Evolutionary conservation across 2,113 vertebrate genomes (phyloP).

Genomic region (Semnornis frantzii): DNA sequence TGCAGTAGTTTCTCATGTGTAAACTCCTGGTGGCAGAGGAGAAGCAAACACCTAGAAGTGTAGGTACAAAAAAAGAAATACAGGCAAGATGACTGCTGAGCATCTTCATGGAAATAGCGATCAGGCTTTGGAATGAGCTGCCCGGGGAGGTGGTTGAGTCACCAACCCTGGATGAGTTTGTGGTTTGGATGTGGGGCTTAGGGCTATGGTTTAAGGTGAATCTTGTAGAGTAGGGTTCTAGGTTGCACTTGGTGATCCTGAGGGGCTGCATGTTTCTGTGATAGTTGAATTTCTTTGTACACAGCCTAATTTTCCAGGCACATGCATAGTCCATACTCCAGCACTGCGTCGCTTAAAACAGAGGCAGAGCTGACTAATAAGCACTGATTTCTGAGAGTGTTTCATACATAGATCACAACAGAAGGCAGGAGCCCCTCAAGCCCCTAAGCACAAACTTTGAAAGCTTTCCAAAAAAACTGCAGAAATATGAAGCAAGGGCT

Average conservation of each 20-base stretch:
- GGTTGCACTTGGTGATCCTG: too few relatives aligned
- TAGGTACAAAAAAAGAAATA: not conserved
- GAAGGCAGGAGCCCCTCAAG: not conserved
- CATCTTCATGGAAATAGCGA: not conserved
- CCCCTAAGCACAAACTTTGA: conserved; percentile 29
- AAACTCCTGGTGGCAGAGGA: not conserved
- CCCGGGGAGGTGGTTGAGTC: too few relatives aligned
- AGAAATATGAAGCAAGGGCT: conserved; percentile 22
- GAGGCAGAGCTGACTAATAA: not conserved
- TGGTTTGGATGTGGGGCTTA: too few relatives aligned
- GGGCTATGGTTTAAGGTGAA: too few relatives aligned
- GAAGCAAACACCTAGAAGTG: conserved; percentile 4
- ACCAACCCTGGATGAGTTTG: too few relatives aligned
- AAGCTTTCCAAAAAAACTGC: conserved; percentile 49
- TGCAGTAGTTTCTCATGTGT: not conserved
- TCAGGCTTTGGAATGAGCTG: too few relatives aligned
- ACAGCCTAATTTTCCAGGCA: not conserved
- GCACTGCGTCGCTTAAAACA: not conserved
- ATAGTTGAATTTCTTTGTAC: too few relatives aligned
- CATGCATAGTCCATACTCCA: not conserved
- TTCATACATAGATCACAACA: not conserved
- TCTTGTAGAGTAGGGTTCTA: too few relatives aligned
- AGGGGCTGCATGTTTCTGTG: too few relatives aligned
- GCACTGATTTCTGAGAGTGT: conserved; percentile 2
- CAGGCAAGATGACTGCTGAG: not conserved